These are phyloP conservation scores for Dolichomitus sp. DNA, from an alignment of 2,888 invertebrate species.

Conservation along the genomic window DNA sequence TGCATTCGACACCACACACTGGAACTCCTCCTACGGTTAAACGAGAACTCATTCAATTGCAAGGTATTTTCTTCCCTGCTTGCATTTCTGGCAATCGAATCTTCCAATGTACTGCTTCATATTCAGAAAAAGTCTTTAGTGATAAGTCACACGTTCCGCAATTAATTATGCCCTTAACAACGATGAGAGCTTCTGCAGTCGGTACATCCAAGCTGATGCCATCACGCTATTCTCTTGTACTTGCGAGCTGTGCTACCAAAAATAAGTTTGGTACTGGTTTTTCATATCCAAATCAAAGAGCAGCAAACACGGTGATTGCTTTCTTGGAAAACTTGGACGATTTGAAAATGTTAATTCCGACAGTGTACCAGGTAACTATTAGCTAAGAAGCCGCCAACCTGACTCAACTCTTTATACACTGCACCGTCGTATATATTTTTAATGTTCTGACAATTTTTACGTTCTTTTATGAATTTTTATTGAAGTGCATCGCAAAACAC, in stretches of 20 bases:
- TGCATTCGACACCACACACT: too few species aligned
- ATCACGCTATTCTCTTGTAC: not conserved
- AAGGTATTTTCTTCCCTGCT: not conserved
- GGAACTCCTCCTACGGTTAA: not conserved
- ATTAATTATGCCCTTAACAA: slow-evolving; percentile 32
- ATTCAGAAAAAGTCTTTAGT: not conserved
- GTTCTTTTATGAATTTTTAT: not conserved
- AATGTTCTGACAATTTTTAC: not conserved
- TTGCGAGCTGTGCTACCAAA: not conserved
- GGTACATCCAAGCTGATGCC: not conserved
- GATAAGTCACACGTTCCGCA: slow-evolving; percentile 7
- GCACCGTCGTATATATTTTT: slow-evolving; percentile 49
- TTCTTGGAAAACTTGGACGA: slow-evolving; percentile 1
- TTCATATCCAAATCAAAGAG: too few species aligned
- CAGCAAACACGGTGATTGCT: not conserved
- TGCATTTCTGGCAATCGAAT: slow-evolving; percentile 8
- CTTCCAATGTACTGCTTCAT: slow-evolving; percentile 24
- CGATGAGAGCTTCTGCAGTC: slow-evolving; percentile 1
- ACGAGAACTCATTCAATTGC: not conserved
- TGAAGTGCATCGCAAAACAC: slow-evolving; percentile 51
- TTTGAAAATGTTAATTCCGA: slow-evolving; percentile 4
- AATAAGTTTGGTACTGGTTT: not conserved
- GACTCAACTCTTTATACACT: slow-evolving; percentile 32
- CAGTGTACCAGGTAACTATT: slow-evolving; percentile 15
- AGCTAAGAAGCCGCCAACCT: not conserved